Evolutionary conservation across 1,140 invertebrate genomes (phyloP), one percentile per base, ranked within the genome.

Genomic region (Colletes gigas): DNA sequence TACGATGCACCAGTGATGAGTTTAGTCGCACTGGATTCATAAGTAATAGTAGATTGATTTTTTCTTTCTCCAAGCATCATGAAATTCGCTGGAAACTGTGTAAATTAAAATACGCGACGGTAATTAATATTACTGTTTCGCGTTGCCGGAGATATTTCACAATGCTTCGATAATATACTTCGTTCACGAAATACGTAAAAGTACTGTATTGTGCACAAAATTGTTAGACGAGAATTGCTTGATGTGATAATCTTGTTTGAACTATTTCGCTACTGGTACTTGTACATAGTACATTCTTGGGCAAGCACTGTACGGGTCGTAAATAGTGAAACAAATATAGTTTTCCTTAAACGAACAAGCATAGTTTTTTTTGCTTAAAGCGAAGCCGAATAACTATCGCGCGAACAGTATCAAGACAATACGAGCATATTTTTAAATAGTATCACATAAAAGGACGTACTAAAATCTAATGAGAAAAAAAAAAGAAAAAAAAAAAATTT

Each of bases 251-350:
- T 63, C 55, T 60, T 62, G 17, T 70, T 62, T 39, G 12, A 55
- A 57, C 12, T 69, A 74, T 54, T 52, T 62, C 54, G 19, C 44
- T 81, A 69, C 17, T 55, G 57, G 15, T 78, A 68, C 47, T 80
- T 75, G 19, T 70, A 59, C 47, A 68, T 68, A 54, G 60, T 63
- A 62, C 81, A 85, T 71, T 85, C 30, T 65, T 72, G 44, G 55
- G 21, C 63, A 72, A 59, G 57, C 12, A 78, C 75, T 55, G 44
- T 63, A 69, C 9, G 55, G 55, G 68, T 41, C 5, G 0, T 15
- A 17, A 54, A 52, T 8, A 30, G 14, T 54, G 2, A 14, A 67
- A 47, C 30, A 17, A 14, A 19, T 79, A 21, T 15, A 67, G 41
- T 17, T 76, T 67, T 55, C 30, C 0, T 55, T 41, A 55, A 41